Percentiles rank a stretch among this genome's conserved stretches.
Evolutionary conservation across 2,888 invertebrate genomes (phyloP).

Genomic region (Graphium colonna): DNA sequence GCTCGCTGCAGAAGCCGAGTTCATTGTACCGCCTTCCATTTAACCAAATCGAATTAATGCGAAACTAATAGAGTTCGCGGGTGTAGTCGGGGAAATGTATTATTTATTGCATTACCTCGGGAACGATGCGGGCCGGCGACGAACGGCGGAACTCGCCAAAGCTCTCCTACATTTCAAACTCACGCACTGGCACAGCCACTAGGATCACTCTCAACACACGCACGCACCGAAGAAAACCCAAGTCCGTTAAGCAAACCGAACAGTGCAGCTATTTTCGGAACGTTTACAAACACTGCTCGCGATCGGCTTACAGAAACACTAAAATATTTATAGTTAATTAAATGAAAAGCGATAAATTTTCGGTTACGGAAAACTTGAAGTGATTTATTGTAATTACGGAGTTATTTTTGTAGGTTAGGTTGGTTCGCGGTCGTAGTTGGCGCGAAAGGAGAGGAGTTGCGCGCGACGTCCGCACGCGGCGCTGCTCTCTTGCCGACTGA

Average conservation of each 20-base stretch:
- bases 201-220: not conserved
- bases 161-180: not conserved
- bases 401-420: not conserved
- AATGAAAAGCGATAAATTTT: not conserved
- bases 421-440: conserved; percentile 11
- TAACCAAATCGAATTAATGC: conserved; percentile 17
- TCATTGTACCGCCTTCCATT: conserved; percentile 1
- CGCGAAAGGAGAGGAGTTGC: not conserved
- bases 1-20: conserved; percentile 6
- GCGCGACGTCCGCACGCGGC: conserved; percentile 1
- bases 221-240: not conserved
- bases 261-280: not conserved
- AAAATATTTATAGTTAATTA: not conserved
- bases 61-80: conserved; percentile 4
- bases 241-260: not conserved
- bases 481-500: conserved; percentile 2
- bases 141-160: not conserved
- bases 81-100: not conserved
- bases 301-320: not conserved
- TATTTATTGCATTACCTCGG: conserved; percentile 3
- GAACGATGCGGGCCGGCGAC: not conserved
- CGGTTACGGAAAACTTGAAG: too few species aligned
- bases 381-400: not conserved
- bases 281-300: not conserved
- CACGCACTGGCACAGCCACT: not conserved